Evolutionary conservation across 92 coral and sea anemone species (phyloP), one percentile per base, ranked within the genome.

Genomic region (Bergia sp.): DNA sequence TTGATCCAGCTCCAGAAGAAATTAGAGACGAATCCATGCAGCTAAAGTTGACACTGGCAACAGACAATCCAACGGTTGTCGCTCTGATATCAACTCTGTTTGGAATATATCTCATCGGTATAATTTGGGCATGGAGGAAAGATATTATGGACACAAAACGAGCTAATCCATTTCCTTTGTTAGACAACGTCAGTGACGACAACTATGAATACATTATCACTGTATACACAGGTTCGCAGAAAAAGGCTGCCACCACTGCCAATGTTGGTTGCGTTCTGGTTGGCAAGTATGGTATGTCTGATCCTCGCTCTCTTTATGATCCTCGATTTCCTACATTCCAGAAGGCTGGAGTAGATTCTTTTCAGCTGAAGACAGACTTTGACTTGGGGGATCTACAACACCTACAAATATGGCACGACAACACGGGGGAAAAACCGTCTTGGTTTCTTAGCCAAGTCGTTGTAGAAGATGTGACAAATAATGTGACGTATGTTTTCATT

Each of bases 321-420:
- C 86, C 94, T 3, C 89, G 87, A 16, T 84, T 76, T 77, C 84
- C 82, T 65, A 83, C 94, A 42, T 97, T 97, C 67, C 94, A 93
- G 23, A 90, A 96, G 67, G 92, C 96, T 12, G 98, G 95, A 11
- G 89, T 95, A 55, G 98, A 95, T 72, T 90, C 95, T 5, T 97
- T 97, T 81, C 79, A 91, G 23, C 89, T 97, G 3, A 91, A 92
- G 37, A 86, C 99, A 23, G 86, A 94, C 61, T 61, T 76, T 42
- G 94, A 94, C 29, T 65, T 97, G 38, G 99, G 99, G 15, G 91
- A 92, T 69, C 91, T 97, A 9, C 90, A 90, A 20, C 76, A 78
- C 58, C 37, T 97, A 36, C 92, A 90, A 61, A 82, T 97, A 39
- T 95, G 99, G 99, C 99, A 97, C 67, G 91, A 97, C 73, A 97